phyloP scores from a whole-genome alignment of 92 coral and sea anemone genomes.

The Parazoanthus darwini region DNA sequence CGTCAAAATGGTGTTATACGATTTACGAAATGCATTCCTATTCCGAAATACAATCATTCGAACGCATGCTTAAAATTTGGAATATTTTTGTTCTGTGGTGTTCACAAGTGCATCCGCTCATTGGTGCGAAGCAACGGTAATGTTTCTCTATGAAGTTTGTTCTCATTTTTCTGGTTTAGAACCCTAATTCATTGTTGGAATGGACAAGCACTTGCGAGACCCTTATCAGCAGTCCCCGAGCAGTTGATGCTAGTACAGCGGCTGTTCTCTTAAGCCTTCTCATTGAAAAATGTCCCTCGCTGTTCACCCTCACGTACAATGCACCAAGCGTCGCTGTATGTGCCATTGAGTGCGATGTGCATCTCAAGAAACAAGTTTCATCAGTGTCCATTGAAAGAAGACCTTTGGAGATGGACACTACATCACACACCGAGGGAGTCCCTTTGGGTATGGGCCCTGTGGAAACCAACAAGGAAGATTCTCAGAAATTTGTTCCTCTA shows the following conservation, averaged over 20 bases:
- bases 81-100: not conserved
- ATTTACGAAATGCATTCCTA: too few relatives aligned
- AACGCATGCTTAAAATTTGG: not conserved
- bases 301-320: slow-evolving; percentile 42
- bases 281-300: slow-evolving; percentile 70
- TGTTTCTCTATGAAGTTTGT: not conserved
- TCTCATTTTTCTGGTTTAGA: slow-evolving; percentile 44
- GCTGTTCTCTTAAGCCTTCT: slow-evolving; percentile 69
- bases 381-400: not conserved
- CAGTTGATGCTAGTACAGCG: slow-evolving; percentile 85
- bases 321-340: not conserved
- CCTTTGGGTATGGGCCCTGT: not conserved
- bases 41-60: too few relatives aligned
- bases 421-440: not conserved
- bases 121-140: not conserved
- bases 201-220: slow-evolving; percentile 60
- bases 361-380: not conserved
- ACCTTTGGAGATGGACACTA: not conserved
- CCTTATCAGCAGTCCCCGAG: slow-evolving; percentile 86
- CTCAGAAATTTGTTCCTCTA: not conserved
- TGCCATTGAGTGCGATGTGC: not conserved
- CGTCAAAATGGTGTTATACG: too few relatives aligned
- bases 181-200: slow-evolving; percentile 30
- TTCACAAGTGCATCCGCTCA: not conserved
- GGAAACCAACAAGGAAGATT: not conserved